Evolutionary conservation across 1,140 invertebrate genomes (phyloP), one percentile per base, ranked within the genome.

Genomic region (Lepidostoma basale): DNA sequence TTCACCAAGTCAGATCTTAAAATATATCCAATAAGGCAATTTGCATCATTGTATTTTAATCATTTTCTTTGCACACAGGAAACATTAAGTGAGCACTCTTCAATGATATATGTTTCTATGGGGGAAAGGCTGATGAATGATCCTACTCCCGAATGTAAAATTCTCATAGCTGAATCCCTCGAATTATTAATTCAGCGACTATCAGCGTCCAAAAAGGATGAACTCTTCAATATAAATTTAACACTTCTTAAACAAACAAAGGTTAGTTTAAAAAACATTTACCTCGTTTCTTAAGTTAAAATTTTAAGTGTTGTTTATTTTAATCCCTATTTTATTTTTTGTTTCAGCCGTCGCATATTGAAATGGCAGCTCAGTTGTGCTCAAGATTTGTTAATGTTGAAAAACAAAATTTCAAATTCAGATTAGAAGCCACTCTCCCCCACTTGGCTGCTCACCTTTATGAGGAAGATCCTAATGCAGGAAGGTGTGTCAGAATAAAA

Each of bases 111-210:
- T 73, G 74, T 95, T 0, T 87, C 90, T 0, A 77, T 96, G 22
- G 87, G 92, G 14, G 85, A 88, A 0, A 78, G 88, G 62, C 80
- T 94, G 70, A 80, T 94, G 1, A 92, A 94, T 75, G 92, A 94
- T 68, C 84, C 87, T 2, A 87, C 88, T 42, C 81, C 89, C 5
- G 79, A 83, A 1, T 93, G 90, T 75, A 81, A 88, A 1, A 88
- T 89, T 70, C 80, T 85, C 8, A 85, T 88, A 20, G 89, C 90
- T 0, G 78, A 81, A n/a, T 89, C 88, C 62, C 80, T 94, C 9
- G 86, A 88, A 69, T 78, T 83, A 14, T 78, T 94, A 74, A 76
- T 94, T 1, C 76, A 74, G 0, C 82, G 85, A 30, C 67, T 92
- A 1, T 78, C 83, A 1, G 77, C 83, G 2, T 76, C 84, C 39